Evolutionary conservation across 2,113 vertebrate species (phyloP).

Genomic region (Spilogale gracilis): DNA sequence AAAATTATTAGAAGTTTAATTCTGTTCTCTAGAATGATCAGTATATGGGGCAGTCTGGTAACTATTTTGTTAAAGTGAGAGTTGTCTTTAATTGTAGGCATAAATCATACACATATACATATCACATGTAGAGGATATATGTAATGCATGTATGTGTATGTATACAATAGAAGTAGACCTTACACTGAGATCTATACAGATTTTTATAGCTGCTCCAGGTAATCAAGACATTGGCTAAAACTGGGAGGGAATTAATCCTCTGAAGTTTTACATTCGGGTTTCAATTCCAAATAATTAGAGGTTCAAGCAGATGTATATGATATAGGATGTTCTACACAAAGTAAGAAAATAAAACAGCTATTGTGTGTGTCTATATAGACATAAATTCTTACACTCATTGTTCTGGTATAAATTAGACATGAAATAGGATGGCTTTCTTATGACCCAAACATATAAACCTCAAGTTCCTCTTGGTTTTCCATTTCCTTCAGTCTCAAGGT

Average conservation of each 20-base stretch:
- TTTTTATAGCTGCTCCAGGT: neutral
- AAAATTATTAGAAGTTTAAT: constrained; percentile 35
- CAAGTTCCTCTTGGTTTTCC: constrained; percentile 15
- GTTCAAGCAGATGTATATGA: neutral
- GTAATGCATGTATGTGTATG: neutral
- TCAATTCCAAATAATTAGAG: constrained; percentile 50
- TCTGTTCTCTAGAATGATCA: neutral
- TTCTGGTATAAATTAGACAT: constrained; percentile 4
- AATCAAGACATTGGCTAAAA: neutral
- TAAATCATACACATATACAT: neutral
- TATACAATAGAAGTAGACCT: neutral
- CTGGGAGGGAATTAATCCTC: neutral
- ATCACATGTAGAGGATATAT: neutral
- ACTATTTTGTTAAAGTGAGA: constrained; percentile 41
- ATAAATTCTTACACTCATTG: neutral
- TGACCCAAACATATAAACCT: neutral
- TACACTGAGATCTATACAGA: neutral
- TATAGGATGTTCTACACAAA: neutral
- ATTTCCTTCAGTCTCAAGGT: neutral
- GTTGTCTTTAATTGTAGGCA: constrained; percentile 31
- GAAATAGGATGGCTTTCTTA: neutral
- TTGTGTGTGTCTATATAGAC: neutral
- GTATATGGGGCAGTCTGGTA: neutral
- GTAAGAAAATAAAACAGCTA: constrained; percentile 20
- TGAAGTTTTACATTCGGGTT: constrained; percentile 45